Percentiles rank a stretch among this genome's conserved stretches.
These are phyloP conservation scores for Drosophila trapezifrons DNA, from an alignment of 1,140 invertebrate species.

Conservation along the genomic window DNA sequence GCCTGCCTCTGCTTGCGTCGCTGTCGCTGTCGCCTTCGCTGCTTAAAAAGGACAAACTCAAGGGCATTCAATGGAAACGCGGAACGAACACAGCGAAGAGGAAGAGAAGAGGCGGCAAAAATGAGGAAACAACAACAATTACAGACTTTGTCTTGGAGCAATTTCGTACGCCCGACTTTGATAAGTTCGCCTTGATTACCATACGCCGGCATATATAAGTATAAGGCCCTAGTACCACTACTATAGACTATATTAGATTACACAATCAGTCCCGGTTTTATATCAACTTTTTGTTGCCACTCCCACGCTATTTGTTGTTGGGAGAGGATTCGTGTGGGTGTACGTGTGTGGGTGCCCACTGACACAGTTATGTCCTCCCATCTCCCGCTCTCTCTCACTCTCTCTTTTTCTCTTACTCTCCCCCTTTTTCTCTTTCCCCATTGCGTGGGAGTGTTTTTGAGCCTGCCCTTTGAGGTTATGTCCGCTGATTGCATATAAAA, in stretches of 20 bases:
- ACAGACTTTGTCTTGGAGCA: conserved; percentile 24
- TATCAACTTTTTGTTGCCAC: conserved; percentile 31
- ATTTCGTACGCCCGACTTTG: conserved; percentile 43
- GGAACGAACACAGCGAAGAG: conserved; percentile 27
- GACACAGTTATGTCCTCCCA: conserved; percentile 34
- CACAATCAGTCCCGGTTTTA: conserved; percentile 35
- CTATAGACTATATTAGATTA: conserved; percentile 31
- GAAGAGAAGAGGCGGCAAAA: conserved; percentile 6
- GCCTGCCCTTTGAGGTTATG: conserved; percentile 45
- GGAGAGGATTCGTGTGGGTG: conserved; percentile 32
- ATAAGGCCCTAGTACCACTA: conserved; percentile 10
- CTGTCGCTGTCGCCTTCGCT: conserved; percentile 19
- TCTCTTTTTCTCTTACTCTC: neutral
- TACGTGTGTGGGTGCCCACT: conserved; percentile 6
- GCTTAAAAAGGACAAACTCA: conserved; percentile 77
- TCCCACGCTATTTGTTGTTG: conserved; percentile 35
- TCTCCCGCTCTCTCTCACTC: neutral
- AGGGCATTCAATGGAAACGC: conserved; percentile 62
- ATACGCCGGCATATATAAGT: conserved; percentile 20
- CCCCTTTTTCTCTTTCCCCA: neutral
- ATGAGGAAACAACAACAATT: conserved; percentile 24
- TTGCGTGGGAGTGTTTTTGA: conserved; percentile 25
- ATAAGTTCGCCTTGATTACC: conserved; percentile 48
- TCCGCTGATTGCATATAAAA: conserved; percentile 40
- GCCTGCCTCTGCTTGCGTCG: conserved; percentile 18